Base-by-base conservation (phyloP, 2,113 vertebrate species). In the Lichenostomus cassidix region DNA sequence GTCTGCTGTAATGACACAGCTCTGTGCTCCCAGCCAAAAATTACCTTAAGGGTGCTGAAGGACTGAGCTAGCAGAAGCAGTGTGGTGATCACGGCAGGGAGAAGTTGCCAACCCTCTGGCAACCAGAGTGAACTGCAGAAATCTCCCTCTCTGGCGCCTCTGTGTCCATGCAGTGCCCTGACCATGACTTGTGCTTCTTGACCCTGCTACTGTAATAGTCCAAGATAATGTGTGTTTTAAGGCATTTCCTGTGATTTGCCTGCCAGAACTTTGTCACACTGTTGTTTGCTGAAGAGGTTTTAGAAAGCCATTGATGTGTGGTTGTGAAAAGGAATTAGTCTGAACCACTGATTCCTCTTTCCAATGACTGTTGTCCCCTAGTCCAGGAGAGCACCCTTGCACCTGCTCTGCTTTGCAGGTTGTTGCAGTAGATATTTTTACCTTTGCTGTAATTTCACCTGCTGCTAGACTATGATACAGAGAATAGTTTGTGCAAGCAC, bases 381-480 rank as follows among this genome's bases (percentile, higher is more conserved):
- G 44, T n/a, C 41, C 74, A 58, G 77, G 23, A 65, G 58, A 5
- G 2, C 65, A 14, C 47, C 69, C 83, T 71, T 47, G 24, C 41
- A 50, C 59, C 55, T 77, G 70, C 29, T 74, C 49, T 78, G 60
- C 27, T 56, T 28, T 80, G 53, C 69, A 24, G 23, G 44, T 83
- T 88, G 69, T 60, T 92, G 85, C 88, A 87, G 90, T 23, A 67
- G 29, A 13, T 68, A 1, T 85, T 90, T 87, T 94, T 85, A 25
- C 55, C 18, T 86, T 78, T n/a, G 0, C 50, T 69, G 78, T 70
- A 52, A 63, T 86, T 96, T 94, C 58, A 59, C 63, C 50, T 70
- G 24, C 74, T 93, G 69, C 68, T 76, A 80, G 17, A n/a, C 37
- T 35, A 46, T 46, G 83, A 28, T 35, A 79, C 92, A 55, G 94